Conservation (phyloP, 2,113 vertebrate genomes). For the Strigops habroptila region DNA sequence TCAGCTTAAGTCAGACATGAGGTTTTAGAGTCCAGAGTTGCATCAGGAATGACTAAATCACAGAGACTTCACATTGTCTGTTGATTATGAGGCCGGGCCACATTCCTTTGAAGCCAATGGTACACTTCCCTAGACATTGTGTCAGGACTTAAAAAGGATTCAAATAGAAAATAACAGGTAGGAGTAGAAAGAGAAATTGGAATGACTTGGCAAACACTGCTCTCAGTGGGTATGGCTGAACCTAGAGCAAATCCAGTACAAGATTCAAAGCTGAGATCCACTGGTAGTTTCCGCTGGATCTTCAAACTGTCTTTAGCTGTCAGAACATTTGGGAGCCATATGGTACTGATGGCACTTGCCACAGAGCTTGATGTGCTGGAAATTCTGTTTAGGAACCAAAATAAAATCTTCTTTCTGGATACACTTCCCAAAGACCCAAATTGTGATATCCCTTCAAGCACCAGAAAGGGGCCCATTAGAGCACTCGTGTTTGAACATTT, state of each 20-base stretch:
- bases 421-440: background rate
- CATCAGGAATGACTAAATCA: background rate
- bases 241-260: background rate
- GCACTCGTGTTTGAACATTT: constrained; percentile 31
- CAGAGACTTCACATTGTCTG: background rate
- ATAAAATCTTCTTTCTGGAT: background rate
- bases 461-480: constrained; percentile 33
- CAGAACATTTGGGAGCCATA: background rate
- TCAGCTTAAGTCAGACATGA: background rate
- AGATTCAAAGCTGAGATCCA: background rate
- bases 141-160: background rate
- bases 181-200: background rate
- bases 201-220: background rate
- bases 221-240: background rate
- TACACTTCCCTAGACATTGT: background rate
- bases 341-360: background rate
- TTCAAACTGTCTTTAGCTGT: background rate
- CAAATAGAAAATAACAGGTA: background rate
- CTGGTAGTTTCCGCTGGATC: background rate
- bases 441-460: constrained; percentile 30
- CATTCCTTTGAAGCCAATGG: background rate
- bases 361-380: background rate
- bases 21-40: background rate
- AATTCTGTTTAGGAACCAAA: background rate
- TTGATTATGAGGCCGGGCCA: background rate